Base-by-base conservation (phyloP, 2,797 vertebrate genomes). In the Craterocephalus amniculus region DNA sequence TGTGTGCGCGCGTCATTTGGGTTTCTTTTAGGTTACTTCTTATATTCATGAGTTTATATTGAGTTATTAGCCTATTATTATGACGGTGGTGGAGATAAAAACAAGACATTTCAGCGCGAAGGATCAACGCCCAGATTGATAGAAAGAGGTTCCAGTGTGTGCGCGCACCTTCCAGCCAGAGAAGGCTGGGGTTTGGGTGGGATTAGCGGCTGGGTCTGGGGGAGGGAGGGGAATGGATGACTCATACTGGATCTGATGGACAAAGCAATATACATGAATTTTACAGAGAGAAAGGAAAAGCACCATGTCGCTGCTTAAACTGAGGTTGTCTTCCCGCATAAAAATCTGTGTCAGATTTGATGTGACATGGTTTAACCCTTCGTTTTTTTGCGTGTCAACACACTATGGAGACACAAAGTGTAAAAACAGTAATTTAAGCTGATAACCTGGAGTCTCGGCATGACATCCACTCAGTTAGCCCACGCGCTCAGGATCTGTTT, bases 211-310 rank as follows among this genome's bases (percentile, higher is more conserved):
- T 86, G 77, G 87, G 85, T 87, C 80, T 81, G 78, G 72, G 78
- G 86, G 86, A 31, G 72, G 76, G 85, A 74, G 78, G 68, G 76
- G 83, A 71, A 67, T 20, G 80, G 90, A 91, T 93, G 92, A 93
- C 80, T 92, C 92, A 93, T 91, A 74, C 87, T 82, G 76, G 79
- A 76, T 78, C 70, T 78, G 78, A 74, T 79, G 74, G 61, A 80
- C 81, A 71, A 72, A 63, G 65, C 51, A 58, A 63, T 63, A 55
- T 60, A 74, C 76, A 35, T 29, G 60, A 49, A 66, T 63, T 60
- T 69, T 72, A 49, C 29, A 54, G 51, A 8, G 29, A 56, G 26
- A n/a, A n/a, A n/a, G 54, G 31, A 7, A 35, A 35, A 35, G 34
- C 4, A 14, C 36, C 36, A 14, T 38, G 6, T 38, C 12, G 36